Base-by-base conservation (phyloP, 1,140 invertebrate genomes). In the Trichomalopsis sarcophagae region DNA sequence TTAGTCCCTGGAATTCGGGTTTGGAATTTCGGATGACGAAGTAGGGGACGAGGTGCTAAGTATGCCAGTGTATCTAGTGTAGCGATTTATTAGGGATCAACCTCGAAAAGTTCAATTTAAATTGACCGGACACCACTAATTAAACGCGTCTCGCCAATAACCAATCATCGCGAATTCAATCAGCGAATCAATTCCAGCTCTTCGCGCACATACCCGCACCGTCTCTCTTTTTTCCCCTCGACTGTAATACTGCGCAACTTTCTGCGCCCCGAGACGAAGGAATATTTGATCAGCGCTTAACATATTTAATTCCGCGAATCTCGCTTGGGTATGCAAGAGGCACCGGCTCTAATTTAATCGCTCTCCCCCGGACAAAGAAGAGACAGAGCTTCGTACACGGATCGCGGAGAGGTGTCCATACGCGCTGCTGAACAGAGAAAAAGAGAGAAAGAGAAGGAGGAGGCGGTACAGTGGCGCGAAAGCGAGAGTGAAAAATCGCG, bases 401-500 rank as follows among this genome's bases (percentile, higher is more conserved):
- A 17, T 14, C 50, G 17, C 27, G 27, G 27, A 27, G 17, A 55
- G 55, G 55, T 62, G 17, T 5, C 17, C 21, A 62, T 62, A 33
- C 27, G 36, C 76, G 76, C 36, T 2, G 55, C 17, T 62, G 55
- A 62, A 21, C 50, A 17, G 50, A 66, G 10, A 33, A 13, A 78
- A 50, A 47, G 47, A 74, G 21, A 27, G 27, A 2, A 1, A 27
- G 27, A 27, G 27, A 27, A 74, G n/a, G 7, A 40, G 9, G 33
- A 7, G 75, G 55, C 5, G 5, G 50, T 55, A 55, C 3, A 69
- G 27, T 14, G 23, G 55, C 27, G 11, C 7, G 71, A 86, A 44
- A 79, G 78, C 78, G 74, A 84, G 55, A 87, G 76, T 84, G 79
- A 87, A 82, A 79, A 84, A 79, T 84, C 75, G 21, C 2, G 13